A percentile compares a stretch with the other conserved stretches of the same genome.
Conservation (phyloP, 2,797 vertebrate species). For the Xyrichtys novacula region DNA sequence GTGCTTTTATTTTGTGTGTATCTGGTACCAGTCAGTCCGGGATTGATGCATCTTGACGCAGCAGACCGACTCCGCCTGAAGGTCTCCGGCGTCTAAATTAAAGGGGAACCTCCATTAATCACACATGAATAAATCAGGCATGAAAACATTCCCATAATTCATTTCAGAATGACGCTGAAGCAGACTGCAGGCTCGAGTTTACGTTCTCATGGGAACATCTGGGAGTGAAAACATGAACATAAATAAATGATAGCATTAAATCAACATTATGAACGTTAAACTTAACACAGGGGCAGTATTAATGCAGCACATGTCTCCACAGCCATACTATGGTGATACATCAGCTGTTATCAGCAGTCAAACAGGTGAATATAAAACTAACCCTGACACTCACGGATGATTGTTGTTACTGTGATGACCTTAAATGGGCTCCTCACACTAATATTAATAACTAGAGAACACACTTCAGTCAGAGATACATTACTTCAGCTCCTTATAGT, state of each 20-base stretch:
- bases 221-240: not conserved
- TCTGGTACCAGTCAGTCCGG: not conserved
- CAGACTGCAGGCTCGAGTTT: not conserved
- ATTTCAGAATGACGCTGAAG: not conserved
- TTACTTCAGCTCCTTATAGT: no score
- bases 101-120: slow-evolving; percentile 41
- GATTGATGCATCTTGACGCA: not conserved
- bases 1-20: slow-evolving; percentile 42
- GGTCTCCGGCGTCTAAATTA: slow-evolving; percentile 22
- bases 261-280: not conserved
- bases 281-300: not conserved
- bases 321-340: not conserved
- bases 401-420: no score
- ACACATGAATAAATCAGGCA: slow-evolving; percentile 15
- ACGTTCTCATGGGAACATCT: not conserved
- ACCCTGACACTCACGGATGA: not conserved
- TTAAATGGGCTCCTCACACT: no score
- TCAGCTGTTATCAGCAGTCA: not conserved
- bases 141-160: slow-evolving; percentile 1
- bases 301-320: no score
- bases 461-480: no score
- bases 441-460: no score
- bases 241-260: not conserved
- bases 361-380: not conserved
- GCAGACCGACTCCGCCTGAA: slow-evolving; percentile 33